Percentiles rank a stretch among this genome's conserved stretches.
phyloP scores from a whole-genome alignment of 2,797 vertebrate species.

The Diglossa cyanea region DNA sequence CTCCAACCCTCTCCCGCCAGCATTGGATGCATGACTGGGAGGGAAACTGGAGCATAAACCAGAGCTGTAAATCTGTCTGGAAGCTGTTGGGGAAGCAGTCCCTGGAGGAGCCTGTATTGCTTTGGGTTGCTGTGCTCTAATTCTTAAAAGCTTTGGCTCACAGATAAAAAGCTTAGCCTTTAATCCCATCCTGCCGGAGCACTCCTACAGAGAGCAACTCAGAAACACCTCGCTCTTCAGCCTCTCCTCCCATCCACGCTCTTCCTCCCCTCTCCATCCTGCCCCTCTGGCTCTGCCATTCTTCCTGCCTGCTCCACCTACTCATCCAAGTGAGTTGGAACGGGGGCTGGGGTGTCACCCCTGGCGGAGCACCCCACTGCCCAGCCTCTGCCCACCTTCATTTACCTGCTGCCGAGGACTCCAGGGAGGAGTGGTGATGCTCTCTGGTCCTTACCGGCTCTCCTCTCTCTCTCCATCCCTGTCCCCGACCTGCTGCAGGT shows the following conservation, averaged over 20 bases:
- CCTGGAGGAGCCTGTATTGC: conserved; percentile 6
- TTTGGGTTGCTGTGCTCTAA: conserved; percentile 26
- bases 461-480: neutral
- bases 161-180: conserved; percentile 52
- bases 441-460: neutral
- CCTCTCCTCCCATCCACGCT: neutral
- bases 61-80: conserved; percentile 26
- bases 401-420: accelerated
- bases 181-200: neutral
- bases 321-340: neutral
- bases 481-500: conserved; percentile 69
- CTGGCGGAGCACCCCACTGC: neutral
- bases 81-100: conserved; percentile 17
- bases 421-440: neutral
- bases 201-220: neutral
- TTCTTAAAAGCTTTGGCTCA: conserved; percentile 44
- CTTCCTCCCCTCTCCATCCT: neutral
- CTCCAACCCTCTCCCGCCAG: neutral
- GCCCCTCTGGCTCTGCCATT: neutral
- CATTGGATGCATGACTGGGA: neutral
- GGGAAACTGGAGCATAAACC: conserved; percentile 8
- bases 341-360: neutral
- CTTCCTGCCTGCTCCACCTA: neutral
- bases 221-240: neutral
- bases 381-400: neutral